phyloP scores from a whole-genome alignment of 1,140 invertebrate species.

The Harpegnathos saltator region DNA sequence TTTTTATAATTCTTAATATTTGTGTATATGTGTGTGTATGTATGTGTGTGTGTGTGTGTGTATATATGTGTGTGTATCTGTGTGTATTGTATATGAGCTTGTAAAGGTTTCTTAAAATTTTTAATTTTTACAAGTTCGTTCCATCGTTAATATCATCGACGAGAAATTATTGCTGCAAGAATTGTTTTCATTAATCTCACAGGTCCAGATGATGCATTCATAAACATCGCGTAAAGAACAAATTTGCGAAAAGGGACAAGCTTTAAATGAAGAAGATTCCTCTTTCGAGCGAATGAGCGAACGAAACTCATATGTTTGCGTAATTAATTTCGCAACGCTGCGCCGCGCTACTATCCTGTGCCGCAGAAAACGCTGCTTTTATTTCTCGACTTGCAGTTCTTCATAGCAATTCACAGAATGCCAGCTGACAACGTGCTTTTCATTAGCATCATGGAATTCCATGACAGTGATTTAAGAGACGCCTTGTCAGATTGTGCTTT shows the following conservation, averaged over 20 bases:
- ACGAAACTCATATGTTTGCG: constrained; percentile 14
- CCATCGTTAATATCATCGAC: too few species aligned
- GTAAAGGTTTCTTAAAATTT: too few species aligned
- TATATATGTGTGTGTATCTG: too few species aligned
- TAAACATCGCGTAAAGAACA: constrained; percentile 49
- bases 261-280: constrained; percentile 15
- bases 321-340: constrained; percentile 31
- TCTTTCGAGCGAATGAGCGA: not conserved
- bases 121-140: too few species aligned
- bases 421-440: constrained; percentile 17
- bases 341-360: not conserved
- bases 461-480: not conserved
- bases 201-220: not conserved
- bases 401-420: constrained; percentile 12
- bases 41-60: too few species aligned
- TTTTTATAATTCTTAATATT: too few species aligned
- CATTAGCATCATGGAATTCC: not conserved
- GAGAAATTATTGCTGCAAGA: too few species aligned
- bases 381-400: not conserved
- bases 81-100: too few species aligned
- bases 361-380: constrained; percentile 14
- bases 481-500: not conserved
- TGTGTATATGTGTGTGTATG: too few species aligned
- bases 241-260: constrained; percentile 32
- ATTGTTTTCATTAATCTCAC: not conserved